Evolutionary conservation across 37 sponge, comb jelly and placozoan species (phyloP).

Genomic region (Mnemiopsis leidyi): DNA sequence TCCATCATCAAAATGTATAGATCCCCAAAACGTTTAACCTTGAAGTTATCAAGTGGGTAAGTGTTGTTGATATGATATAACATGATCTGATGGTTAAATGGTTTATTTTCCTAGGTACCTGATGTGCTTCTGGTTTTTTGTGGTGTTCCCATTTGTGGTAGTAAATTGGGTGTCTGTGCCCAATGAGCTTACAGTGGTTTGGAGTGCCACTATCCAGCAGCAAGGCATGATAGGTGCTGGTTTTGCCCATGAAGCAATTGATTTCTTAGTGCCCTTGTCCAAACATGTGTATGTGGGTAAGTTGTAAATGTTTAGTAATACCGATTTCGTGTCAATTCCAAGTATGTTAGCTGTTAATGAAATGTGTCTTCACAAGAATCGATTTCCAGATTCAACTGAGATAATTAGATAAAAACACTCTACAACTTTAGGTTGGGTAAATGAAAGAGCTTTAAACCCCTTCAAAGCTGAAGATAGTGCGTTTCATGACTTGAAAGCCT

Average conservation of each 20-base stretch:
- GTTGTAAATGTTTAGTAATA: too few species aligned
- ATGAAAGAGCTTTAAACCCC: slow-evolving; percentile 24
- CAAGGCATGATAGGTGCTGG: slow-evolving; percentile 52
- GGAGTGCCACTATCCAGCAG: slow-evolving; percentile 63
- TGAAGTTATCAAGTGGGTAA: too few species aligned
- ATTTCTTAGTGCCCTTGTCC: slow-evolving; percentile 23
- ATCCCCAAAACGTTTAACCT: too few species aligned
- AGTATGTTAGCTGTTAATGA: too few species aligned
- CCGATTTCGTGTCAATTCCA: too few species aligned
- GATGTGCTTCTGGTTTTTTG: slow-evolving; percentile 33
- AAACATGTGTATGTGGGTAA: slow-evolving; percentile 46
- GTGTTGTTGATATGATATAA: too few species aligned
- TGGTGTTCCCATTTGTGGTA: not conserved
- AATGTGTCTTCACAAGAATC: too few species aligned
- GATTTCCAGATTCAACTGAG: too few species aligned
- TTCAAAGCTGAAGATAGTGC: slow-evolving; percentile 63
- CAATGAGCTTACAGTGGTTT: not conserved
- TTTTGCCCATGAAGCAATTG: slow-evolving; percentile 42
- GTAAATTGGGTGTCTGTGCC: not conserved
- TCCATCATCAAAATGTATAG: too few species aligned
- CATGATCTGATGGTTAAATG: too few species aligned
- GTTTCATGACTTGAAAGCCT: slow-evolving; percentile 28
- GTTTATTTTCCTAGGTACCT: not conserved
- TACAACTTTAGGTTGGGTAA: slow-evolving; percentile 51
- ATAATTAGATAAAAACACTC: too few species aligned